Conservation (phyloP, 2,113 vertebrate species). For the Phocoena phocoena region DNA sequence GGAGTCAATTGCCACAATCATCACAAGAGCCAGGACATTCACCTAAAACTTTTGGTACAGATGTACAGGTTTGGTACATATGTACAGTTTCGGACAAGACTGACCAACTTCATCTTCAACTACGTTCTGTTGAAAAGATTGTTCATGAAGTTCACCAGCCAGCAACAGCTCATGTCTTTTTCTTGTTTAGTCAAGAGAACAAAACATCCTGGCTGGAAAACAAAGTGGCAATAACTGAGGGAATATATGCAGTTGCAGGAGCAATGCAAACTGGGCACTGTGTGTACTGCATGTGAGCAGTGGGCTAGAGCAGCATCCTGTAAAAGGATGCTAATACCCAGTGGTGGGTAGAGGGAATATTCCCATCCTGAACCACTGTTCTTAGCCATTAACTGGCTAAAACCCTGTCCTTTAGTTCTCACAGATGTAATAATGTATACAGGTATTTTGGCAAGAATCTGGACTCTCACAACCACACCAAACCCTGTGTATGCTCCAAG, state of each 20-base stretch:
- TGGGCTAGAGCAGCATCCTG: background rate
- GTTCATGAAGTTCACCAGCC: background rate
- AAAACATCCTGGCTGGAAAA: background rate
- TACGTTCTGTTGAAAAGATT: background rate
- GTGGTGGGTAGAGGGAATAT: accelerated
- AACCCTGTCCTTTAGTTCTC: background rate
- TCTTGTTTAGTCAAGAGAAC: background rate
- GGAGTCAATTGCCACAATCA: no score
- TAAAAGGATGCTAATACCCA: no score
- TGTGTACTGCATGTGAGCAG: background rate
- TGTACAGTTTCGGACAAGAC: background rate
- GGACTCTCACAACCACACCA: background rate
- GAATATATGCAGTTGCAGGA: background rate
- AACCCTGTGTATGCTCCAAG: background rate
- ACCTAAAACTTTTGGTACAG: background rate
- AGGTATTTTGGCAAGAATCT: background rate
- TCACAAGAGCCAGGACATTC: background rate
- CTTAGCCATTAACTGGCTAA: background rate
- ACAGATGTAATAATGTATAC: accelerated
- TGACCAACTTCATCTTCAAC: background rate
- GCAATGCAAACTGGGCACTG: background rate
- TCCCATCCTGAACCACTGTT: background rate
- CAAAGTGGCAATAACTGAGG: background rate
- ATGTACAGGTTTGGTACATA: background rate
- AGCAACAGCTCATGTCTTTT: background rate